Conservation (phyloP, 1,140 invertebrate genomes). For the Harlomillsia oculata region DNA sequence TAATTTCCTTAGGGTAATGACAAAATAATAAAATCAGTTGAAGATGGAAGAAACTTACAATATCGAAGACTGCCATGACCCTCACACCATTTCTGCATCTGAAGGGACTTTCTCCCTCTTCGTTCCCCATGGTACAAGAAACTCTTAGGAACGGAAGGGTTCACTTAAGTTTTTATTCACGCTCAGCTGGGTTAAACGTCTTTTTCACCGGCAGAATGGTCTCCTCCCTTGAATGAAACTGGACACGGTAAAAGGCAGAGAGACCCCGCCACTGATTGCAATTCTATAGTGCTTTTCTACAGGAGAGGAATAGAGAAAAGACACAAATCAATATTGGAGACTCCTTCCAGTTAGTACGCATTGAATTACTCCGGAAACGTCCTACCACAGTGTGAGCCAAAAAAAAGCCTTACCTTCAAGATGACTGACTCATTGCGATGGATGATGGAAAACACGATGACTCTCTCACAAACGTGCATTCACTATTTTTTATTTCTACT, state of each 20-base stretch:
- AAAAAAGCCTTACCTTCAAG: no score
- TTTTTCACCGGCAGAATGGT: not conserved
- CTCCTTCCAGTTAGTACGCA: no score
- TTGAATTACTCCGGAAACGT: no score
- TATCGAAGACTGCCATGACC: conserved; percentile 18
- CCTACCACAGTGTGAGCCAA: no score
- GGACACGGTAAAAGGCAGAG: not conserved
- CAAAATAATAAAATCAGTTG: not conserved
- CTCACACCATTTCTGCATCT: conserved; percentile 6
- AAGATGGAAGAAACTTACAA: conserved; percentile 12
- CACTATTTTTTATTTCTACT: not conserved
- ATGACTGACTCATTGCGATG: no score
- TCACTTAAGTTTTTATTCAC: not conserved
- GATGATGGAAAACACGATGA: not conserved
- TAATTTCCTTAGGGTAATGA: not conserved
- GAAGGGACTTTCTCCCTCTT: conserved; percentile 19
- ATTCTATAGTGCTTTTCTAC: not conserved
- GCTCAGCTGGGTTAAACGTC: not conserved
- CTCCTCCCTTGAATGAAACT: not conserved
- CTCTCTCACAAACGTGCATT: not conserved
- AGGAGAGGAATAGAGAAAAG: not conserved
- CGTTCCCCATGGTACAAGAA: conserved; percentile 16
- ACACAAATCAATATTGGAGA: no score
- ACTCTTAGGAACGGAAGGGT: not conserved
- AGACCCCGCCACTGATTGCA: not conserved